Percentiles rank a stretch among this genome's conserved stretches.
Conservation (phyloP, 1,140 invertebrate species). For the Neodiprion virginianus region DNA sequence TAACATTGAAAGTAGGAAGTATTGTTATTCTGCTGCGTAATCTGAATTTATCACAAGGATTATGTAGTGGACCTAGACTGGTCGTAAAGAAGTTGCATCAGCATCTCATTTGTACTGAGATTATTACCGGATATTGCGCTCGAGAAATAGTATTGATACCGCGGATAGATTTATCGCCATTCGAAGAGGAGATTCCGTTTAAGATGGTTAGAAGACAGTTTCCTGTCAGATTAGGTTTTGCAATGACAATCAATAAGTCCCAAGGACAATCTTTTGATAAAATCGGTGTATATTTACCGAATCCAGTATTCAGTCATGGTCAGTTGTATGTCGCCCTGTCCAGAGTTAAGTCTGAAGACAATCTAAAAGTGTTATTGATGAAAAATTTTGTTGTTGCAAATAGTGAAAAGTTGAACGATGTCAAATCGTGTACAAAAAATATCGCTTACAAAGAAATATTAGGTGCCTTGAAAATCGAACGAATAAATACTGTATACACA, state of each 20-base stretch:
- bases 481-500: not conserved
- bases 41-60: slow-evolving; percentile 45
- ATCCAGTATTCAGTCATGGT: slow-evolving; percentile 6
- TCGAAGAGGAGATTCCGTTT: slow-evolving; percentile 9
- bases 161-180: slow-evolving; percentile 20
- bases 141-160: slow-evolving; percentile 56
- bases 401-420: not conserved
- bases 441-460: not conserved
- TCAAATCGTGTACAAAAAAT: not conserved
- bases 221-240: slow-evolving; percentile 59
- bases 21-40: slow-evolving; percentile 42
- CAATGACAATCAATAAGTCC: slow-evolving; percentile 65
- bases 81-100: slow-evolving; percentile 47
- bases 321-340: not conserved
- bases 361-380: not conserved
- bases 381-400: not conserved
- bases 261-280: slow-evolving; percentile 52
- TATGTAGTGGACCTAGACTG: slow-evolving; percentile 58
- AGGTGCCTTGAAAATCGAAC: not conserved
- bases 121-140: slow-evolving; percentile 53
- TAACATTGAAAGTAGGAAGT: slow-evolving; percentile 22
- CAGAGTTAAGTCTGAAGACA: not conserved
- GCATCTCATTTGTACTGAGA: slow-evolving; percentile 55
- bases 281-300: slow-evolving; percentile 19
- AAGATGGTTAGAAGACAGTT: slow-evolving; percentile 51